Percentiles rank a stretch among this genome's conserved stretches.
phyloP scores from a whole-genome alignment of 2,113 vertebrate species.

The Atrichornis clamosus region DNA sequence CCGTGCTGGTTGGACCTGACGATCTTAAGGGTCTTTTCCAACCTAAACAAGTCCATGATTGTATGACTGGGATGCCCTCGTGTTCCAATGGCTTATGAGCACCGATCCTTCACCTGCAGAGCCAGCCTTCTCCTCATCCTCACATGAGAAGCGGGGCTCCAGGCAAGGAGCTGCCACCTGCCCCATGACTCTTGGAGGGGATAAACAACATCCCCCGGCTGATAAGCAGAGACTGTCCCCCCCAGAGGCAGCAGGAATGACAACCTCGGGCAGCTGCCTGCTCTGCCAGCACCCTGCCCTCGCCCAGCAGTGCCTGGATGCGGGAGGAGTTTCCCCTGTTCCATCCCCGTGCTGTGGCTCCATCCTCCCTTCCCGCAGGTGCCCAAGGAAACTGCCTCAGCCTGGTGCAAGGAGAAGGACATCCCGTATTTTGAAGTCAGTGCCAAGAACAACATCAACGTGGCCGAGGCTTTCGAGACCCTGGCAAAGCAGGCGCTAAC shows the following conservation, averaged over 20 bases:
- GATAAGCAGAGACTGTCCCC: background rate
- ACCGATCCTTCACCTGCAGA: background rate
- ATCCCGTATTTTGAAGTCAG: conserved; percentile 82
- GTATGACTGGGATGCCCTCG: accelerated
- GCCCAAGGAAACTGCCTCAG: conserved; percentile 54
- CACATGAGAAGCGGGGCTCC: background rate
- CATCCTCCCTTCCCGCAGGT: conserved; percentile 54
- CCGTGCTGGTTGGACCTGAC: background rate
- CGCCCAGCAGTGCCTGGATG: background rate
- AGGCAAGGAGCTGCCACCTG: background rate
- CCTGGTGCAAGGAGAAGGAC: conserved; percentile 78
- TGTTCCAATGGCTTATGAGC: accelerated
- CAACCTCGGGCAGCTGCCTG: background rate
- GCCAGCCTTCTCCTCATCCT: accelerated
- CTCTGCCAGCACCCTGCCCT: background rate
- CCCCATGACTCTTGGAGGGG: background rate
- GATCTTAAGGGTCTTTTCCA: background rate
- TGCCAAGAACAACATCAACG: conserved; percentile 78
- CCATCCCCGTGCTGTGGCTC: background rate
- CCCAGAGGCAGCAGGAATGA: background rate
- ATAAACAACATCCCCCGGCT: background rate
- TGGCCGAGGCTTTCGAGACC: conserved; percentile 77
- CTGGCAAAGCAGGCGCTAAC: conserved; percentile 70
- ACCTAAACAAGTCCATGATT: background rate
- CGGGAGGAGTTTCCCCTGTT: background rate